Evolutionary conservation across 1,140 invertebrate genomes (phyloP).

Genomic region (Neuroterus valhalla): DNA sequence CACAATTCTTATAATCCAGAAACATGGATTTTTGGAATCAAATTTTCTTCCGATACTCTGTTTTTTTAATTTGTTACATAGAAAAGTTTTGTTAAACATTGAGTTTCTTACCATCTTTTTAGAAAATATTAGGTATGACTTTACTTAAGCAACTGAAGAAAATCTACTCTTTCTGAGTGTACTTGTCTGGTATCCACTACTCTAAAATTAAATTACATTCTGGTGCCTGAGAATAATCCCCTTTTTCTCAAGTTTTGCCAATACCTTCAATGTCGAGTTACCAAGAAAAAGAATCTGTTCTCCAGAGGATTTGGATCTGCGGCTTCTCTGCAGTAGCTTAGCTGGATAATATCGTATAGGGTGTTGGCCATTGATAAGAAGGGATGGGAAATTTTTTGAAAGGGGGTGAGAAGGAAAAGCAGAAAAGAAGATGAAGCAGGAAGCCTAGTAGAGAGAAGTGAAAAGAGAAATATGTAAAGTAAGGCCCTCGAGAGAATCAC

Average conservation of each 20-base stretch:
- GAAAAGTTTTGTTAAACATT: too few species aligned
- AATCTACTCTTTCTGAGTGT: too few species aligned
- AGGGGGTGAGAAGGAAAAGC: neutral
- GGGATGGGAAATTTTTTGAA: constrained; percentile 7
- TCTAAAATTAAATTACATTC: neutral
- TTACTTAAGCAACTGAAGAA: too few species aligned
- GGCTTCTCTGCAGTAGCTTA: constrained; percentile 23
- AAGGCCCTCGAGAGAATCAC: constrained; percentile 23
- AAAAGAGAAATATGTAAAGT: constrained; percentile 22
- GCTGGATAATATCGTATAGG: constrained; percentile 18
- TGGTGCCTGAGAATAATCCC: neutral
- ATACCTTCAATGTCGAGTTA: neutral
- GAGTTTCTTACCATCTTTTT: too few species aligned
- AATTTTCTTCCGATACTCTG: too few species aligned
- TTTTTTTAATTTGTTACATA: too few species aligned
- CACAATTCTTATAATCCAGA: too few species aligned
- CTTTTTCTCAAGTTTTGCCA: neutral
- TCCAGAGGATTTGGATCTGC: constrained; percentile 30
- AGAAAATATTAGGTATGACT: too few species aligned
- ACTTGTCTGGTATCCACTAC: neutral
- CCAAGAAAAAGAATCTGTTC: constrained; percentile 21
- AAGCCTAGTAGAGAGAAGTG: neutral
- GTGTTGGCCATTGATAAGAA: constrained; percentile 16
- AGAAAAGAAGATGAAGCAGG: neutral
- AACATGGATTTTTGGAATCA: too few species aligned